These are phyloP conservation scores for Orthosia incerta DNA, from an alignment of 2,888 invertebrate species.

Conservation along the genomic window DNA sequence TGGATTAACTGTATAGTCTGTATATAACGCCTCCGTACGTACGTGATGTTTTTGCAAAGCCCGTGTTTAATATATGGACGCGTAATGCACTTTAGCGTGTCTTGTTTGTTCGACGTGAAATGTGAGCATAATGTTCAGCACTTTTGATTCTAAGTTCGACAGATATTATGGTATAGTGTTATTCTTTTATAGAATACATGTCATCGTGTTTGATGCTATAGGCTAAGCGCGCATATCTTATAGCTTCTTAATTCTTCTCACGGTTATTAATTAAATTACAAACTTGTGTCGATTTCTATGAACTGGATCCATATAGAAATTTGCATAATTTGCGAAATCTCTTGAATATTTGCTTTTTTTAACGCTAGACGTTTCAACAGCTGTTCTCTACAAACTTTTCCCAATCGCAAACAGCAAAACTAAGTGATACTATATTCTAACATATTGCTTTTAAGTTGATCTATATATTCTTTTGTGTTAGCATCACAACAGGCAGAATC, in stretches of 20 bases:
- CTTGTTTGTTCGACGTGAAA: conserved; percentile 11
- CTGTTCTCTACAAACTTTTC: background rate
- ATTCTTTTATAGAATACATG: background rate
- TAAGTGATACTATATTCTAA: background rate
- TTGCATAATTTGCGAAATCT: conserved; percentile 23
- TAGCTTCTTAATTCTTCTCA: conserved; percentile 21
- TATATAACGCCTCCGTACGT: conserved; percentile 45
- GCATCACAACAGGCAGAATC: conserved; percentile 68
- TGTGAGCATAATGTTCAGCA: conserved; percentile 6
- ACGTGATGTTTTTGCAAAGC: conserved; percentile 56
- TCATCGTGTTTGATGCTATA: background rate
- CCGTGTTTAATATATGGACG: conserved; percentile 25
- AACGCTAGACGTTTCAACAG: background rate
- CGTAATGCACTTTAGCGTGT: conserved; percentile 19
- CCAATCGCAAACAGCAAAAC: background rate
- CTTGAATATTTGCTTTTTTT: no score
- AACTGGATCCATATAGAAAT: conserved; percentile 31
- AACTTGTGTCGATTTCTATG: conserved; percentile 27
- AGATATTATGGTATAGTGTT: conserved; percentile 1
- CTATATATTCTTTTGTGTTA: conserved; percentile 49
- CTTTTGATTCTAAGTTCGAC: conserved; percentile 4
- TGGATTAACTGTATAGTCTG: conserved; percentile 60
- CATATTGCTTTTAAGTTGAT: conserved; percentile 31
- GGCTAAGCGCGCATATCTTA: background rate
- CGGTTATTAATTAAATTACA: conserved; percentile 13